Evolutionary conservation across 2,797 vertebrate species (phyloP), one percentile per base, ranked within the genome.

Genomic region (Xiphophorus birchmanni): DNA sequence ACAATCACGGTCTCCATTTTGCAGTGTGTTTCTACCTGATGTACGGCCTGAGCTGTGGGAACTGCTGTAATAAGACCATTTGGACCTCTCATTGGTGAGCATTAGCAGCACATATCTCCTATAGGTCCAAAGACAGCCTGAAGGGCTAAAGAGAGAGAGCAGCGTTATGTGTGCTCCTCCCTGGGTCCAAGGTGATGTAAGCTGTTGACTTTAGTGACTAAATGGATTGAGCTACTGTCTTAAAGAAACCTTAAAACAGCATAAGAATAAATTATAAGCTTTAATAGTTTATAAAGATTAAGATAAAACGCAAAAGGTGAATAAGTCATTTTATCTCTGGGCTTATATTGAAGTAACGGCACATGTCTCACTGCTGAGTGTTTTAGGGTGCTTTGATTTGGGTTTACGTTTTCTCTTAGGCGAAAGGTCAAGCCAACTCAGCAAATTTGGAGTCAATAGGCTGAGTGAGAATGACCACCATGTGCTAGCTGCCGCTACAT

Each of bases 51-150:
- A 94, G 94, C 95, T 91, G 90, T 93, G 95, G 94, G 95, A 95
- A 90, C 91, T 87, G 91, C 88, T 93, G 94, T 95, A 96, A 96
- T 95, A 95, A 96, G 95, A 94, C 94, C 94, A 95, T 96, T 95
- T 95, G 94, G 93, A 93, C 92, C 91, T 93, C 94, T 95, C 93
- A 94, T 96, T 95, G 95, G 91, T 76, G 87, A 89, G 90, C 94
- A 95, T 96, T 95, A 96, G 93, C 80, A 44, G 91, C 92, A 95
- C 95, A 96, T 95, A 94, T 94, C 94, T 95, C 94, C 94, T 85
- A 89, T 88, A 79, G 93, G 84, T 92, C 94, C 92, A 91, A 92
- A 94, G 93, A 93, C 93, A 92, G 94, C 93, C 95, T 93, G 90
- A 85, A 86, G 94, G 94, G 90, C 93, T 82, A 81, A 85, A 92